A percentile compares a stretch with the other conserved stretches of the same genome.
These are phyloP conservation scores for Montifringilla adamsi DNA, from an alignment of 2,113 vertebrate species.

Conservation along the genomic window DNA sequence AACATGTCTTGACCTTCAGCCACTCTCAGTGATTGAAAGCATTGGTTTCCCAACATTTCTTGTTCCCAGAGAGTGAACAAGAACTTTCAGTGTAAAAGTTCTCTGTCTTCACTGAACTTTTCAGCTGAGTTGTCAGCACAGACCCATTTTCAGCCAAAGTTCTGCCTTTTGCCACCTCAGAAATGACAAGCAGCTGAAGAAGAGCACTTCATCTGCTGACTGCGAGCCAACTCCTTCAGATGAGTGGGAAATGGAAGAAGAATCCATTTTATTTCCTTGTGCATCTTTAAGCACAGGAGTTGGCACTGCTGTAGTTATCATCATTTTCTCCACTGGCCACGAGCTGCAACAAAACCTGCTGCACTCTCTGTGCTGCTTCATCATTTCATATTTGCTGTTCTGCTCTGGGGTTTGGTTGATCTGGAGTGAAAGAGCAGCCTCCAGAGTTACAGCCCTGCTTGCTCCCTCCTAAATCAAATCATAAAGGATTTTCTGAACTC, in stretches of 20 bases:
- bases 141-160: background rate
- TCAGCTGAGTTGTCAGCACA: background rate
- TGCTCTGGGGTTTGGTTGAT: background rate
- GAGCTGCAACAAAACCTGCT: background rate
- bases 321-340: background rate
- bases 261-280: background rate
- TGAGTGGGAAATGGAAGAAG: background rate
- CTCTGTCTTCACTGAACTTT: background rate
- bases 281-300: background rate
- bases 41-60: background rate
- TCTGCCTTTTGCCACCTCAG: background rate
- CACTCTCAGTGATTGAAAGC: background rate
- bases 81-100: background rate
- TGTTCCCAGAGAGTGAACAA: rapidly evolving
- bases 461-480: background rate
- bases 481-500: background rate
- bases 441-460: background rate
- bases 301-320: background rate
- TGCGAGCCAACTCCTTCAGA: background rate
- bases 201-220: background rate
- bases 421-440: background rate
- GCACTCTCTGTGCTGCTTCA: background rate
- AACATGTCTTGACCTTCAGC: conserved; percentile 11
- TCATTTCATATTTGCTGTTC: background rate
- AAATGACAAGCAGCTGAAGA: background rate